phyloP scores from a whole-genome alignment of 2,797 vertebrate species.

The Peromyscus aztecus region DNA sequence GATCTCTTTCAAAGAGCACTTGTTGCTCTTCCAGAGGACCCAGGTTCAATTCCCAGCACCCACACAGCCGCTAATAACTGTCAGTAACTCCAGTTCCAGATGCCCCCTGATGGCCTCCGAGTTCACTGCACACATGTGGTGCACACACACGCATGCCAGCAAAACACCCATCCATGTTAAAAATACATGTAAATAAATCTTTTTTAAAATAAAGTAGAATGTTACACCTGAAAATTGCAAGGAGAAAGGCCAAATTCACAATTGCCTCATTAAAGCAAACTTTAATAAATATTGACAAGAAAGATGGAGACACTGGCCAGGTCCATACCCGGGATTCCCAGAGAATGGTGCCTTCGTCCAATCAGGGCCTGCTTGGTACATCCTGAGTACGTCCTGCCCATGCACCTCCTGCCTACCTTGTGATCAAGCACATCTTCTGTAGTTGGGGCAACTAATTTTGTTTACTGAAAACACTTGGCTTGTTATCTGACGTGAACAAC shows the following conservation, averaged over 20 bases:
- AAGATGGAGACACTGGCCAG: background rate
- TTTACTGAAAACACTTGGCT: background rate
- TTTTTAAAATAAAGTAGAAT: background rate
- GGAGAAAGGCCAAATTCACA: background rate
- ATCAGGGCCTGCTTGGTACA: too few relatives aligned
- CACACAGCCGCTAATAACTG: background rate
- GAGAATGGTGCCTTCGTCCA: background rate
- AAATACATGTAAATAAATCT: background rate
- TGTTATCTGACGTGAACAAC: background rate
- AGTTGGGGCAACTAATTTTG: background rate
- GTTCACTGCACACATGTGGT: background rate
- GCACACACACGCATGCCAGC: background rate
- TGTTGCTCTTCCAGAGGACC: background rate
- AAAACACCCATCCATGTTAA: background rate
- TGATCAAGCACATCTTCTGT: background rate
- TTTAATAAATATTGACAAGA: background rate
- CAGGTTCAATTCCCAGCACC: too few relatives aligned
- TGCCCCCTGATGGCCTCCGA: background rate
- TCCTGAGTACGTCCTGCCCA: background rate
- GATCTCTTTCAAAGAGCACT: background rate
- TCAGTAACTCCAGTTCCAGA: background rate
- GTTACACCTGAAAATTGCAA: background rate
- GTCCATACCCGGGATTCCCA: background rate
- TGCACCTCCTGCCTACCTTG: background rate
- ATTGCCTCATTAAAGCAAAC: background rate